These are phyloP conservation scores for Apostichopus leukothele DNA, from an alignment of 53 echinoderm and acorn worm genomes.

Conservation along the genomic window DNA sequence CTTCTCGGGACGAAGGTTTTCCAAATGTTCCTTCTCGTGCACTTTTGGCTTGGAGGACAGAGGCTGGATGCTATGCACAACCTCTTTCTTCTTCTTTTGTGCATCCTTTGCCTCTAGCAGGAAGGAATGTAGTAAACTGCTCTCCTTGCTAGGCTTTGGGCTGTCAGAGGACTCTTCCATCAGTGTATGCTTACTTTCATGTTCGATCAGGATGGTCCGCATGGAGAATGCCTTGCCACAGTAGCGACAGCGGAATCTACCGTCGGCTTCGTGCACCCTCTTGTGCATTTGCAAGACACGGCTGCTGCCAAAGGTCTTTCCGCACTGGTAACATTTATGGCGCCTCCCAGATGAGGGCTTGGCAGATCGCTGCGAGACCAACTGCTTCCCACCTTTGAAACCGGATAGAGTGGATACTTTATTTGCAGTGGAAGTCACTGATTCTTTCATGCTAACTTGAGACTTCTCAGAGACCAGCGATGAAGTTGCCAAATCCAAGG, in stretches of 20 bases:
- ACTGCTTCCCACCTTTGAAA: not conserved
- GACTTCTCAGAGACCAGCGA: not conserved
- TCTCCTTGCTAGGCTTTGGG: slow-evolving; percentile 11
- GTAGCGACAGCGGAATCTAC: slow-evolving; percentile 32
- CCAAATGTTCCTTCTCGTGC: not conserved
- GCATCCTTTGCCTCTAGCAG: slow-evolving; percentile 23
- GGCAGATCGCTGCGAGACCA: not conserved
- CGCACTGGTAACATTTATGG: slow-evolving; percentile 48
- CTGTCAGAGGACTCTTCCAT: slow-evolving; percentile 27
- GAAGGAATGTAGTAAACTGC: slow-evolving; percentile 45
- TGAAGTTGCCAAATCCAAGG: not conserved
- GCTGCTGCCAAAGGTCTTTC: slow-evolving; percentile 41
- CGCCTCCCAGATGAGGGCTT: slow-evolving; percentile 27
- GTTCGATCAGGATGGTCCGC: slow-evolving; percentile 34
- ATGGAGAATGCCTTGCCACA: slow-evolving; percentile 51
- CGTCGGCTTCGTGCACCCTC: slow-evolving; percentile 41
- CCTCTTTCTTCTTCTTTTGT: slow-evolving; percentile 14
- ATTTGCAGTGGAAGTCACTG: not conserved
- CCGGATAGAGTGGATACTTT: not conserved
- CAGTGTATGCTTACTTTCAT: slow-evolving; percentile 40
- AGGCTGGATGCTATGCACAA: not conserved
- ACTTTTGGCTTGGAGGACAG: not conserved
- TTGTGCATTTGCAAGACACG: slow-evolving; percentile 48
- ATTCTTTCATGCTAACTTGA: not conserved
- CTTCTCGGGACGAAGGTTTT: slow-evolving; percentile 19